phyloP scores from a whole-genome alignment of 2,888 invertebrate species.

The Drosophila ustulata region DNA sequence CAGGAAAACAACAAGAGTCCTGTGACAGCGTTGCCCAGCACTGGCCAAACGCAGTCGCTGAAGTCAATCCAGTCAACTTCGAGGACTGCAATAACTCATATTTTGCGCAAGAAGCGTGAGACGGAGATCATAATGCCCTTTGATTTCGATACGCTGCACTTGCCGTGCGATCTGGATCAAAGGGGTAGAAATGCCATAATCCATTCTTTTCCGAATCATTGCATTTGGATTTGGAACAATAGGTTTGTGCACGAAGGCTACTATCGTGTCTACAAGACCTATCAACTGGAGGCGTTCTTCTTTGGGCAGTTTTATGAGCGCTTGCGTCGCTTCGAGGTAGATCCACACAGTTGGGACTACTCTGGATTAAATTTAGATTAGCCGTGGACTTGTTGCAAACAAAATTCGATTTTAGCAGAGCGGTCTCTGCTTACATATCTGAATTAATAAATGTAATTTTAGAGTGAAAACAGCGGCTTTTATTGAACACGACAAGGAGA shows the following conservation, averaged over 20 bases:
- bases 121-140: conserved; percentile 31
- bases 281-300: conserved; percentile 56
- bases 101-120: conserved; percentile 41
- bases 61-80: neutral
- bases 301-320: conserved; percentile 56
- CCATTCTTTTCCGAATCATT: conserved; percentile 40
- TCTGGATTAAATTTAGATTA: neutral
- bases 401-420: neutral
- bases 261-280: conserved; percentile 52
- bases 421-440: neutral
- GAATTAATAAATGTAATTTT: neutral
- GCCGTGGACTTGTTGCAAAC: neutral
- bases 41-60: conserved; percentile 4
- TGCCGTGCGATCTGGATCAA: conserved; percentile 49
- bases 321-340: conserved; percentile 86
- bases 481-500: neutral
- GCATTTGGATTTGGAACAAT: conserved; percentile 47
- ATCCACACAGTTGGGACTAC: conserved; percentile 46
- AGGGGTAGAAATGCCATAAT: conserved; percentile 3
- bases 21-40: neutral
- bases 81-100: conserved; percentile 7
- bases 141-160: conserved; percentile 36
- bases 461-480: neutral
- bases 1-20: neutral
- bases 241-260: conserved; percentile 26